Percentiles rank a stretch among this genome's conserved stretches.
These are phyloP conservation scores for Borostomias antarcticus DNA, from an alignment of 2,797 vertebrate species.

Conservation along the genomic window DNA sequence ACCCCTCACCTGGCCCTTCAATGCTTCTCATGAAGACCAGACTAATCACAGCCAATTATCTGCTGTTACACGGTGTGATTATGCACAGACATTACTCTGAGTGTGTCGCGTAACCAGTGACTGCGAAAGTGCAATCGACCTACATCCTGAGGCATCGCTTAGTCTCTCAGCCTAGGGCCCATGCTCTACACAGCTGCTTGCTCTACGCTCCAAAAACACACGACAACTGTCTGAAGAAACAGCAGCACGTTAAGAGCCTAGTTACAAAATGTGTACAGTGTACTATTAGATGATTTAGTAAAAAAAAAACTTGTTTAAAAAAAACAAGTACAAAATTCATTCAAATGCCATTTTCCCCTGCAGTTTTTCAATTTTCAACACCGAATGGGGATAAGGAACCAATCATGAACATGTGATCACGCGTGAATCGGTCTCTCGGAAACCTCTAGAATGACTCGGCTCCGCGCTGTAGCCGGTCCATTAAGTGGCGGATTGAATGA, in stretches of 20 bases:
- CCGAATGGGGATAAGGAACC: not conserved
- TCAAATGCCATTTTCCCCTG: not conserved
- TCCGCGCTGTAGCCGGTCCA: not conserved
- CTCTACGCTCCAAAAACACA: no score
- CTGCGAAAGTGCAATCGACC: no score
- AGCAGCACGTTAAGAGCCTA: not conserved
- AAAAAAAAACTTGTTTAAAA: no score
- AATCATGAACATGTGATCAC: not conserved
- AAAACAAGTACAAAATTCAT: no score
- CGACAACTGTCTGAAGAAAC: not conserved
- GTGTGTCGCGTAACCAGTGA: no score
- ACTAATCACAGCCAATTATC: not conserved
- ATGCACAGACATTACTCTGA: no score
- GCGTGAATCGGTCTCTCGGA: not conserved
- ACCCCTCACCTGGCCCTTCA: no score
- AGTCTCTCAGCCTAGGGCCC: no score
- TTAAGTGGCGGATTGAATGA: conserved; percentile 42
- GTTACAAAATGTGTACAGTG: not conserved
- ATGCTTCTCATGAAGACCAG: no score
- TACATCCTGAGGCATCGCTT: no score
- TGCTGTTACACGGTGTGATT: not conserved
- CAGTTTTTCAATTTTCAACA: not conserved
- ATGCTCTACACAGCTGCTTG: no score
- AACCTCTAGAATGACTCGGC: not conserved
- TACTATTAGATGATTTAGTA: not conserved